These are phyloP conservation scores for Holothuria leucospilota DNA, from an alignment of 53 echinoderm and acorn worm genomes.

Conservation along the genomic window DNA sequence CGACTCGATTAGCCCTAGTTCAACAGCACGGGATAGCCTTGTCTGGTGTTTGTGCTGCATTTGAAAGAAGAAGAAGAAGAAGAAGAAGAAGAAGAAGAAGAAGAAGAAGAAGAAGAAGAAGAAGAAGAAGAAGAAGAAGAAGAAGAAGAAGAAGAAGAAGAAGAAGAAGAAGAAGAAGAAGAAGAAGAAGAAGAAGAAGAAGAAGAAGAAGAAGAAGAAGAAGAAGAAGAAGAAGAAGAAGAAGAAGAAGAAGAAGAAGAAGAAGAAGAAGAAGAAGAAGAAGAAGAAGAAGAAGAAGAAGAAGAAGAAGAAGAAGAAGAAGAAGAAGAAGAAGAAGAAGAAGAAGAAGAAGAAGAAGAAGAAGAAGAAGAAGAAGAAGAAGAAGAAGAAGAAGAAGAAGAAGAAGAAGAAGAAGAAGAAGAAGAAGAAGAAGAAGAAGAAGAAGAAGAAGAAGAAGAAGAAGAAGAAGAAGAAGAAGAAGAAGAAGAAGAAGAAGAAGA, in stretches of 20 bases:
- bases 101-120: neutral
- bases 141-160: neutral
- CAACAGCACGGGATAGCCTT: too few relatives aligned
- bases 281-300: constrained; percentile 4
- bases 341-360: neutral
- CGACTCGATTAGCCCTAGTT: too few relatives aligned
- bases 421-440: too few relatives aligned
- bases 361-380: too few relatives aligned
- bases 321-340: neutral
- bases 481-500: neutral
- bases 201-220: constrained; percentile 24
- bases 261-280: constrained; percentile 14
- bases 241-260: constrained; percentile 24
- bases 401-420: too few relatives aligned
- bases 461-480: neutral
- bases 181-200: neutral
- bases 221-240: constrained; percentile 12
- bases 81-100: neutral
- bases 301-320: constrained; percentile 15
- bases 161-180: neutral
- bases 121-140: neutral
- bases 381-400: too few relatives aligned
- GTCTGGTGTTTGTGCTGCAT: too few relatives aligned
- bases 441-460: neutral
- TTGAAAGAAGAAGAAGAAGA: neutral